These are phyloP conservation scores for Drosophila macrospina DNA, from an alignment of 2,888 invertebrate species.

Conservation along the genomic window DNA sequence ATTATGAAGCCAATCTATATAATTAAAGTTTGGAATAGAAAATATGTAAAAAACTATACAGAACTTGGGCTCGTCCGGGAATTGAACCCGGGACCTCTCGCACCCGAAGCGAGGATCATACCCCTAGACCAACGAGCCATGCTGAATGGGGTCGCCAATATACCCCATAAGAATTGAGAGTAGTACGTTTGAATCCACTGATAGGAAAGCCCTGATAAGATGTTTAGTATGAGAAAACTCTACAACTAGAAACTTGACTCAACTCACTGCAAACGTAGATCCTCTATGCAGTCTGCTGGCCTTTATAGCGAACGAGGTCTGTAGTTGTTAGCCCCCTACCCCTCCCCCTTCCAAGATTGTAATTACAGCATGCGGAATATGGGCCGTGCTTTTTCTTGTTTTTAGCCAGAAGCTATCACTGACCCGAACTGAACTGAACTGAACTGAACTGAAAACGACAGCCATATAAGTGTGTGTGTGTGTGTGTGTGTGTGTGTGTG, in stretches of 20 bases:
- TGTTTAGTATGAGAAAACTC: not conserved
- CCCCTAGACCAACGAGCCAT: constrained; percentile 83
- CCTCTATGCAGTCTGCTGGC: too few species aligned
- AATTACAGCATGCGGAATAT: constrained; percentile 18
- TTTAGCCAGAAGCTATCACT: constrained; percentile 46
- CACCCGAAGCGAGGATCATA: constrained; percentile 84
- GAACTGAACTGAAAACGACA: constrained; percentile 8
- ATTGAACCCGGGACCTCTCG: constrained; percentile 84
- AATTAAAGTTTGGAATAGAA: constrained; percentile 13
- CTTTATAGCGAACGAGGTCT: not conserved
- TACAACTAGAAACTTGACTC: not conserved
- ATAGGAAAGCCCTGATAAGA: not conserved
- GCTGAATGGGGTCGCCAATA: not conserved
- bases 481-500: constrained; percentile 5
- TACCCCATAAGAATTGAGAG: constrained; percentile 2
- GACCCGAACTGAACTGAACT: constrained; percentile 30
- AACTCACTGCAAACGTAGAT: not conserved
- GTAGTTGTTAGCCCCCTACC: not conserved
- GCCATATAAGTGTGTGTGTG: constrained; percentile 13
- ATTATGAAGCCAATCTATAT: constrained; percentile 18
- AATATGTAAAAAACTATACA: not conserved
- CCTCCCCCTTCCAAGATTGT: not conserved
- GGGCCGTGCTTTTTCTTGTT: constrained; percentile 29
- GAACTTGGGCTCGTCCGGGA: constrained; percentile 81
- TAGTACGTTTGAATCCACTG: not conserved